Evolutionary conservation across 2,113 vertebrate species (phyloP).

Genomic region (Elachura formosa): DNA sequence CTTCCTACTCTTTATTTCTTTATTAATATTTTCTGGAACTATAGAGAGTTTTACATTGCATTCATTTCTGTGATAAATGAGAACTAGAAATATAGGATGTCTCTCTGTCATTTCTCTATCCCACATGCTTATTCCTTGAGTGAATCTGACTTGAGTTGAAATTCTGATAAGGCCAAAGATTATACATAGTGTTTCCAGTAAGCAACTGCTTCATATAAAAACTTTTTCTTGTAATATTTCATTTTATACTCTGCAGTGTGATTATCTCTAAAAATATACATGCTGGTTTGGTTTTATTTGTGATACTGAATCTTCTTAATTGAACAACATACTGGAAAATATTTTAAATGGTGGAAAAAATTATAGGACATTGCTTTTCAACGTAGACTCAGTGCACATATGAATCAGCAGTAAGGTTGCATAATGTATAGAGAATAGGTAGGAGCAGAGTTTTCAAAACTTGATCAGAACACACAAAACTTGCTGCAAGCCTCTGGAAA

Average conservation of each 20-base stretch:
- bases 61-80: neutral
- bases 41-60: neutral
- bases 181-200: neutral
- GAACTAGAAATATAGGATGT: neutral
- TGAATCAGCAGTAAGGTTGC: neutral
- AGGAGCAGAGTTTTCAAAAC: neutral
- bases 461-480: neutral
- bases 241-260: neutral
- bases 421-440: neutral
- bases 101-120: neutral
- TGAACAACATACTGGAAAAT: neutral
- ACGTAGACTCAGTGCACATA: neutral
- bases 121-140: neutral
- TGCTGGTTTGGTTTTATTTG: neutral
- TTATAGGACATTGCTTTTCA: neutral
- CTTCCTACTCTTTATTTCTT: neutral
- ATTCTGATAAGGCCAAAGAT: conserved; percentile 3
- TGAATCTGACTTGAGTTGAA: neutral
- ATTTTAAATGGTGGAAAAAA: neutral
- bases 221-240: neutral
- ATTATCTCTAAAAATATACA: neutral
- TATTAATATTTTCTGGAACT: neutral
- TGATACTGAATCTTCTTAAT: neutral
- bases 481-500: neutral
- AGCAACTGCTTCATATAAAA: neutral